These are phyloP conservation scores for Leptinotarsa peninsularis DNA, from an alignment of 2,888 invertebrate genomes.

Conservation along the genomic window DNA sequence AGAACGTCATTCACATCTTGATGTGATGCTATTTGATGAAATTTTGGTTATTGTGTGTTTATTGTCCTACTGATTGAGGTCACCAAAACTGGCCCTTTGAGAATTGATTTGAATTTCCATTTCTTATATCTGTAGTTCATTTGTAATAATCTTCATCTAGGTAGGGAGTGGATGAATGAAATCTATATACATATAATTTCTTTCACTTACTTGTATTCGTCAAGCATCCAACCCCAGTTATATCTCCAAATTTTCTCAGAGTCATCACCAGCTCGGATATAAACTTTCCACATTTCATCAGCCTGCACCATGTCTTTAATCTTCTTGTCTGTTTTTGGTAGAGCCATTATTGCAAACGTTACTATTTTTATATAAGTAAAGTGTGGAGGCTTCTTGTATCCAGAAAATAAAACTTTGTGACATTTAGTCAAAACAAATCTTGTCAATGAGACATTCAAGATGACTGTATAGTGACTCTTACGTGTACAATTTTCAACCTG, in stretches of 20 bases:
- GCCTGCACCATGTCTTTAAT: conserved; percentile 13
- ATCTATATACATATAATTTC: not conserved
- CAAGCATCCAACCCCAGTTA: conserved; percentile 41
- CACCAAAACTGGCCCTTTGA: no score
- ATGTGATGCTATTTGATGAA: no score
- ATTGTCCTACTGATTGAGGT: no score
- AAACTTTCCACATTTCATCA: conserved; percentile 38
- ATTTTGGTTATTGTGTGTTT: no score
- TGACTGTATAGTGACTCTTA: no score
- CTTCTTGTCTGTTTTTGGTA: conserved; percentile 19
- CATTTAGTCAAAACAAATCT: not conserved
- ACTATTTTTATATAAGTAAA: not conserved
- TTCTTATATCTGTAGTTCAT: no score
- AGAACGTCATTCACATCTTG: no score
- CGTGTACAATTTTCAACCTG: no score
- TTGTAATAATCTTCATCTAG: no score
- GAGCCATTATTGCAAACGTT: conserved; percentile 22
- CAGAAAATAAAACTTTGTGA: not conserved
- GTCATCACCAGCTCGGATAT: conserved; percentile 36
- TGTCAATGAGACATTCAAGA: not conserved
- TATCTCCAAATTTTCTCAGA: conserved; percentile 34
- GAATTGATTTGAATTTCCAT: no score
- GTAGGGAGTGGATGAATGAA: no score
- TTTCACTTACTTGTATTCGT: conserved; percentile 37
- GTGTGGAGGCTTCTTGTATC: not conserved